Evolutionary conservation across 2,797 vertebrate genomes (phyloP).

Genomic region (Tragelaphus eurycerus): DNA sequence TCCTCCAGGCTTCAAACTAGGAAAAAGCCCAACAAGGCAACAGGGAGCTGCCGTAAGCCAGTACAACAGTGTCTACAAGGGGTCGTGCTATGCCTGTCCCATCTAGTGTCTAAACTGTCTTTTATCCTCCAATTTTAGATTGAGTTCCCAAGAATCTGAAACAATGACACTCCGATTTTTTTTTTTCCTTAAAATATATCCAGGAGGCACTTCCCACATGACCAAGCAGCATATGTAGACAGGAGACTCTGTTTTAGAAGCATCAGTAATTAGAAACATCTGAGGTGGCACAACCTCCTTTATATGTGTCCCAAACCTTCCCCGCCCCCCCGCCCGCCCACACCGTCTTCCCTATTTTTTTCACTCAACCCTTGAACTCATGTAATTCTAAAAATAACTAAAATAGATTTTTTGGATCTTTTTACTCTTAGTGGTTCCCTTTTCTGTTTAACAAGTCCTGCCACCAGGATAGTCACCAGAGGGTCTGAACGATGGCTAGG

Average conservation of each 20-base stretch:
- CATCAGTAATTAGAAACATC: constrained; percentile 42
- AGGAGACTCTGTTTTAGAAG: constrained; percentile 40
- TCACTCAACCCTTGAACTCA: not conserved
- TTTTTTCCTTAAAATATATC: not conserved
- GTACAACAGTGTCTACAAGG: not conserved
- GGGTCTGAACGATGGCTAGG: not conserved
- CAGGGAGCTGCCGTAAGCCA: not conserved
- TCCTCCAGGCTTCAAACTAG: not conserved
- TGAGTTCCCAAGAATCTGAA: not conserved
- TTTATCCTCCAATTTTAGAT: not conserved
- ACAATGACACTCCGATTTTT: not conserved
- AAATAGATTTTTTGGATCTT: constrained; percentile 23
- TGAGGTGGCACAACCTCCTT: not conserved
- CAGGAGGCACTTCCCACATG: constrained; percentile 1
- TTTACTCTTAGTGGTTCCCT: constrained; percentile 13
- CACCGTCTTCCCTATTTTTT: not conserved
- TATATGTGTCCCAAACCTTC: constrained; percentile 21
- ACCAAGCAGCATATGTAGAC: not conserved
- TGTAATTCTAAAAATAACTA: constrained; percentile 43
- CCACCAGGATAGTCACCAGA: not conserved
- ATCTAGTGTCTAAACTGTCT: not conserved
- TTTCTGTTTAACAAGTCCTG: constrained; percentile 10
- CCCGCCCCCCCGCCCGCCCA: not conserved
- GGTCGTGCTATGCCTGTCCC: not conserved
- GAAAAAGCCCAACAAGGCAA: not conserved